Conservation (phyloP, 2,797 vertebrate species). For the Anas georgica region DNA sequence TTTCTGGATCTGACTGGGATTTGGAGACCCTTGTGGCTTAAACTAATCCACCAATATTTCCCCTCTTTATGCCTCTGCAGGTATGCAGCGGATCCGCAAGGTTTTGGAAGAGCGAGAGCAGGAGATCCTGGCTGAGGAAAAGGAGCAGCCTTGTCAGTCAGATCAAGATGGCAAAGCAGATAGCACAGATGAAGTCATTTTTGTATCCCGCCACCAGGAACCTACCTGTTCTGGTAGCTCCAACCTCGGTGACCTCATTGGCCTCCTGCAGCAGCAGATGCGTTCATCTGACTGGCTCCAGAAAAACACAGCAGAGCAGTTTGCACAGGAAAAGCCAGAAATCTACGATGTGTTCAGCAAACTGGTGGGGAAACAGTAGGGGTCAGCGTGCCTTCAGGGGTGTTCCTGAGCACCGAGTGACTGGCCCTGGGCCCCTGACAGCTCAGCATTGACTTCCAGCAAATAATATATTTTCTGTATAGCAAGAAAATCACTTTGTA, state of each 20-base stretch:
- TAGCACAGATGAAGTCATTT: constrained; percentile 72
- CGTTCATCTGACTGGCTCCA: constrained; percentile 86
- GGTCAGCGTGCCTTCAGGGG: not conserved
- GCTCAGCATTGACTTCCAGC: constrained; percentile 13
- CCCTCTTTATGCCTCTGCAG: constrained; percentile 66
- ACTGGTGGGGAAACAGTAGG: constrained; percentile 64
- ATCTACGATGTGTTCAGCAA: constrained; percentile 69
- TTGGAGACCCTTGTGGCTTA: not conserved
- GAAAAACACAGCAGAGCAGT: constrained; percentile 82
- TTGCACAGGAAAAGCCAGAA: constrained; percentile 82
- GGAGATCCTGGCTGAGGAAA: constrained; percentile 52
- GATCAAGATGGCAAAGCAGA: constrained; percentile 60
- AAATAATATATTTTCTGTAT: constrained; percentile 66
- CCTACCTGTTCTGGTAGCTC: constrained; percentile 42
- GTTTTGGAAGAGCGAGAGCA: constrained; percentile 78
- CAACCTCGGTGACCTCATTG: constrained; percentile 84
- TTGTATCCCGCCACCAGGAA: constrained; percentile 74
- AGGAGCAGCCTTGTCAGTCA: constrained; percentile 62
- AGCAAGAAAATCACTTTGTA: constrained; percentile 57
- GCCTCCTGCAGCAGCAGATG: constrained; percentile 87
- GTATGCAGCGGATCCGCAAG: constrained; percentile 86
- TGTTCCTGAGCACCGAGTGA: not conserved
- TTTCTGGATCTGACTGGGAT: not conserved
- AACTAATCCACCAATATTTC: not conserved
- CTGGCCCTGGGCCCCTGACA: not conserved